phyloP scores from a whole-genome alignment of 1,140 invertebrate species.

The Atopsyche davidsoni region DNA sequence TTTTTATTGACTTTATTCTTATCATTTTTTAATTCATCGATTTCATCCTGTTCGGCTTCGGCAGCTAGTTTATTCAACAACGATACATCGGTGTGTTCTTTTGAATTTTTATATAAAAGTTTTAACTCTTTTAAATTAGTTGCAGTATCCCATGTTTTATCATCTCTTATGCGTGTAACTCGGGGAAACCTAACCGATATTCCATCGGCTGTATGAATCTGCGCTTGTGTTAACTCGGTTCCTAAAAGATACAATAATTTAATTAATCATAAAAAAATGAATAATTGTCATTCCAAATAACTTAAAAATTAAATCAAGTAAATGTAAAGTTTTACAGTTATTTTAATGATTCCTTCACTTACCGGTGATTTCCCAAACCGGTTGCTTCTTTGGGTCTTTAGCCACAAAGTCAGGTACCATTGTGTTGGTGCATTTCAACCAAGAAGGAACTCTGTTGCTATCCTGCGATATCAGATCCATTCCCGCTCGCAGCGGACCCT shows the following conservation, averaged over 20 bases:
- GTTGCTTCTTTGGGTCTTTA: conserved; percentile 74
- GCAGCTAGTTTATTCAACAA: conserved; percentile 49
- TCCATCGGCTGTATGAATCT: conserved; percentile 82
- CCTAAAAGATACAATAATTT: conserved; percentile 39
- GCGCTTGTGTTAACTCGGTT: conserved; percentile 81
- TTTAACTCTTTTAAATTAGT: conserved; percentile 71
- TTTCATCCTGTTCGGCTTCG: conserved; percentile 26
- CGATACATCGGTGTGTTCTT: conserved; percentile 60
- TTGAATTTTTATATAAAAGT: conserved; percentile 58
- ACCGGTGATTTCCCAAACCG: conserved; percentile 89
- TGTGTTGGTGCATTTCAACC: conserved; percentile 76
- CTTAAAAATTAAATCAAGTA: too few relatives aligned
- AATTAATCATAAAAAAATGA: background rate
- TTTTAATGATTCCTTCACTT: too few relatives aligned
- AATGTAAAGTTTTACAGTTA: too few relatives aligned
- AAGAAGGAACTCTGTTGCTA: conserved; percentile 61
- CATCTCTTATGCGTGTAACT: conserved; percentile 73
- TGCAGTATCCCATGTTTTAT: conserved; percentile 80
- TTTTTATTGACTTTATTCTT: conserved; percentile 24
- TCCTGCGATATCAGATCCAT: conserved; percentile 77
- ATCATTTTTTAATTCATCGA: conserved; percentile 7
- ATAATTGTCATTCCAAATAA: too few relatives aligned
- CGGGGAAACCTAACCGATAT: conserved; percentile 91
- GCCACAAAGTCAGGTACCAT: conserved; percentile 87
- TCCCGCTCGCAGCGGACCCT: conserved; percentile 58